A percentile compares a stretch with the other conserved stretches of the same genome.
Conservation (phyloP, 2,113 vertebrate species). For the Urocynchramus pylzowi region DNA sequence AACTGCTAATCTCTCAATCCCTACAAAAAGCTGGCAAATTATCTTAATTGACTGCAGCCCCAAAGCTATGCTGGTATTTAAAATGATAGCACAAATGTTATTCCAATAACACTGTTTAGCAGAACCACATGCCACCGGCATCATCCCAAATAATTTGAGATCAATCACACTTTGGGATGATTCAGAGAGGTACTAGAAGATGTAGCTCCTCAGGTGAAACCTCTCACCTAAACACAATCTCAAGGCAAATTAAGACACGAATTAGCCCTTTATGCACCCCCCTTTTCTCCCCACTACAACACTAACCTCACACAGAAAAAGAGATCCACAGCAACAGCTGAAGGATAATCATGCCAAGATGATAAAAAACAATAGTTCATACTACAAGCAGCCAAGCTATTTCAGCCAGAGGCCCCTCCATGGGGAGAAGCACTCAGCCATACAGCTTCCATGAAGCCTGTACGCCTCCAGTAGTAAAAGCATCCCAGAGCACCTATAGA, state of each 20-base stretch:
- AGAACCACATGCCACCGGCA: neutral
- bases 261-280: neutral
- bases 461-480: neutral
- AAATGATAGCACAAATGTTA: neutral
- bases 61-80: neutral
- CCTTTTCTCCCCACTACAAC: neutral
- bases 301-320: neutral
- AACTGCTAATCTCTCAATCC: neutral
- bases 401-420: neutral
- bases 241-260: neutral
- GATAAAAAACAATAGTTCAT: neutral
- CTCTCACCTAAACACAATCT: neutral
- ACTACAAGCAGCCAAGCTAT: neutral
- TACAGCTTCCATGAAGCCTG: neutral
- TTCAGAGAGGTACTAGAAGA: neutral
- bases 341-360: neutral
- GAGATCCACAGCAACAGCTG: neutral
- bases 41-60: neutral
- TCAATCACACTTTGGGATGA: neutral
- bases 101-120: neutral
- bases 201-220: neutral
- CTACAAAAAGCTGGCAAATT: neutral
- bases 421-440: neutral
- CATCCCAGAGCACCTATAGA: neutral
- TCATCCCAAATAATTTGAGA: neutral